A percentile compares a stretch with the other conserved stretches of the same genome.
Conservation (phyloP, 2,888 invertebrate genomes). For the Elegia similella region DNA sequence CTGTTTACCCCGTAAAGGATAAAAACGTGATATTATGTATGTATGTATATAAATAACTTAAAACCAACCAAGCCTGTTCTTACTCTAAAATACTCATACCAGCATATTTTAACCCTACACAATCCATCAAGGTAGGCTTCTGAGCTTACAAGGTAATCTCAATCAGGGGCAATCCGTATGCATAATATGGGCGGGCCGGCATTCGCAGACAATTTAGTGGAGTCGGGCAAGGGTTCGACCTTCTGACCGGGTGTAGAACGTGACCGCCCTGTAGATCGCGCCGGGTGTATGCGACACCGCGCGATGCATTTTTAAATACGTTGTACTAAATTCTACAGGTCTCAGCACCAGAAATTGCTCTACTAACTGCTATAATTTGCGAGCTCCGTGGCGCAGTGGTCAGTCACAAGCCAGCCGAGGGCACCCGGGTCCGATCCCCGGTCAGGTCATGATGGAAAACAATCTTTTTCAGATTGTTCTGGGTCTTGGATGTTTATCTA, state of each 20-base stretch:
- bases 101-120: constrained; percentile 16
- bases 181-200: constrained; percentile 38
- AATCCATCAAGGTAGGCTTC: constrained; percentile 29
- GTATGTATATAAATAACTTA: no score
- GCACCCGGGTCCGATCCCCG: no score
- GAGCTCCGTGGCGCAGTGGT: no score
- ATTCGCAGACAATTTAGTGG: constrained; percentile 56
- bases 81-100: background rate
- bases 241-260: constrained; percentile 44
- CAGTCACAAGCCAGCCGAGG: no score
- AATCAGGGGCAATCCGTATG: constrained; percentile 42
- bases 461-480: no score
- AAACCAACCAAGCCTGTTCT: background rate
- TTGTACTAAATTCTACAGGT: constrained; percentile 1
- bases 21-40: no score
- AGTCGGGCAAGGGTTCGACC: constrained; percentile 46
- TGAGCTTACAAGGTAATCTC: constrained; percentile 33
- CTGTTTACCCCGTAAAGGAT: no score
- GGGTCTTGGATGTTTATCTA: no score
- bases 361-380: no score
- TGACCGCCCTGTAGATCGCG: constrained; percentile 37
- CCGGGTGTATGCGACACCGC: constrained; percentile 25
- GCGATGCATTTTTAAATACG: constrained; percentile 32
- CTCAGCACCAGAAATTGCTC: background rate
- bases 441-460: no score